Conservation (phyloP, 2,113 vertebrate species). For the Felis chaus region DNA sequence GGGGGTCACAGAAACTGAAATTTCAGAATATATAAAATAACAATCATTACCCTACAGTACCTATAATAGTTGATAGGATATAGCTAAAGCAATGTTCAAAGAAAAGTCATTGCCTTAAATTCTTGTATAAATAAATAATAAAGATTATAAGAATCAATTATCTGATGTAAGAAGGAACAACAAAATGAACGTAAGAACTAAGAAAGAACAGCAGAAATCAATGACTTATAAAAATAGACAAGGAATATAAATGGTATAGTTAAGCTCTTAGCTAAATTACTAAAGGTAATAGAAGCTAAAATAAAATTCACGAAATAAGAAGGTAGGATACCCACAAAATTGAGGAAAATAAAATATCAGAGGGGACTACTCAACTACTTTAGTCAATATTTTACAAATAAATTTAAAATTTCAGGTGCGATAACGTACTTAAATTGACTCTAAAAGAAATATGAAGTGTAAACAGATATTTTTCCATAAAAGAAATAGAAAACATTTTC, state of each 20-base stretch:
- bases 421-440: background rate
- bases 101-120: background rate
- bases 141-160: background rate
- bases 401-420: background rate
- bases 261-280: background rate
- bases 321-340: background rate
- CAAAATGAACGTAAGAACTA: background rate
- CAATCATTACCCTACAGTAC: background rate
- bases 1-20: background rate
- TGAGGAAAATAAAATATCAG: background rate
- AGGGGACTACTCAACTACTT: background rate
- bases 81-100: background rate
- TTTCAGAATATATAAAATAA: background rate
- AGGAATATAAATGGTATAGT: background rate
- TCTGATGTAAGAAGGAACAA: background rate
- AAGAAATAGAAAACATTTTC: background rate
- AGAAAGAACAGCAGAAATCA: background rate
- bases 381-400: background rate
- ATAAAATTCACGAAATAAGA: background rate
- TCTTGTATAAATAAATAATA: background rate
- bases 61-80: background rate
- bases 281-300: background rate
- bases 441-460: background rate
- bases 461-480: background rate
- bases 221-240: slow-evolving; percentile 1